Evolutionary conservation across 1,140 invertebrate species (phyloP), one percentile per base, ranked within the genome.

Genomic region (Heliconius hewitsoni): DNA sequence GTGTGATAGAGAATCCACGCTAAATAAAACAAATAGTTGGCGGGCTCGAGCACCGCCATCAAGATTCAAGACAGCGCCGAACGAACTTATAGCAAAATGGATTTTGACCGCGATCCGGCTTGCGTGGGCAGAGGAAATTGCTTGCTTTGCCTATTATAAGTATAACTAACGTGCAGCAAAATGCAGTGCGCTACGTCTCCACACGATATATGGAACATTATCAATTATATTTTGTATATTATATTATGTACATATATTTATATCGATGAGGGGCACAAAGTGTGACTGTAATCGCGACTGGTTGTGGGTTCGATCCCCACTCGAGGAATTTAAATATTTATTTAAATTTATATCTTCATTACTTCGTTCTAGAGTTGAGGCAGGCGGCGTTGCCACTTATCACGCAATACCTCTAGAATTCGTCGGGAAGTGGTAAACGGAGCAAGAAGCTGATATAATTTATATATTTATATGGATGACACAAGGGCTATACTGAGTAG

Each of bases 111-210:
- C 82, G 78, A 77, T 74, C 70, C 78, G 70, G 73, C 76, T 82
- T 82, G 84, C 79, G 84, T 85, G 81, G 79, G 82, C 73, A 76
- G 52, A 76, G 83, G 75, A 83, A 85, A 85, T 85, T 83, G 81
- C 80, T 77, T 77, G 76, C 73, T 77, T 73, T 79, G 82, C 81
- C 78, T 83, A 82, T 83, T 82, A 85, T 60, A 55, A 55, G 8
- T 55, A n/a, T 74, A 82, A 81, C 37, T 82, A 81, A 82, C 82
- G 79, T 85, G 82, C 84, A 85, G 71, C 55, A 78, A 85, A 85
- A 79, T 80, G 74, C 81, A 50, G 70, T 74, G 46, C 76, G 37
- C 76, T 81, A 77, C 75, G 74, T 81, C 75, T 73, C 42, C 66
- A 77, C 57, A 60, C 71, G n/a, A 66, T 66, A 66, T 66, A 66